Conservation (phyloP, 1,140 invertebrate genomes). For the Drosophila melanica region DNA sequence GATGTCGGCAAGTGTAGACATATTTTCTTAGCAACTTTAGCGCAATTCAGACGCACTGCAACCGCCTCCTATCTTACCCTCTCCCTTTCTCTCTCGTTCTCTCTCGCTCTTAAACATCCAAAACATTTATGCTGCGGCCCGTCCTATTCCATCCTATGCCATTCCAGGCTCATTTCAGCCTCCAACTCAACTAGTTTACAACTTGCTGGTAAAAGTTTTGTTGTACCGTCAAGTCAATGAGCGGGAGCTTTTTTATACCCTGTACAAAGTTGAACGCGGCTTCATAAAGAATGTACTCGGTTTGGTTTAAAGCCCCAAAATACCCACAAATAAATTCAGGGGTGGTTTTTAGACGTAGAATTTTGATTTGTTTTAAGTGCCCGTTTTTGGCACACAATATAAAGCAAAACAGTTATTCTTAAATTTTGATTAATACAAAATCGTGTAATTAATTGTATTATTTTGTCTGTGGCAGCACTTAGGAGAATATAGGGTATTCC, state of each 20-base stretch:
- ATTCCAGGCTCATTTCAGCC: constrained; percentile 3
- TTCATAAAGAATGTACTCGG: too few species aligned
- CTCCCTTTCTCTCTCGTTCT: background rate
- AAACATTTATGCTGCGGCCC: constrained; percentile 31
- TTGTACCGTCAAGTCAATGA: constrained; percentile 74
- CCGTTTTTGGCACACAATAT: too few species aligned
- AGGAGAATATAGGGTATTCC: too few species aligned
- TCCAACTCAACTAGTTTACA: constrained; percentile 47
- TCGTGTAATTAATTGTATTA: too few species aligned
- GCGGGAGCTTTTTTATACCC: constrained; percentile 47
- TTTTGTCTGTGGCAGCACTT: too few species aligned
- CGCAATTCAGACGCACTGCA: background rate
- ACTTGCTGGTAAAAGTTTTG: constrained; percentile 63
- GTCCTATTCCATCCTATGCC: constrained; percentile 8
- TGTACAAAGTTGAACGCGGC: background rate
- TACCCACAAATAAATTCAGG: too few species aligned
- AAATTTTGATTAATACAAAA: too few species aligned
- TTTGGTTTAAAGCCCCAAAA: too few species aligned
- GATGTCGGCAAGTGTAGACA: constrained; percentile 74
- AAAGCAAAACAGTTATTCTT: too few species aligned
- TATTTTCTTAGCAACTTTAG: constrained; percentile 73
- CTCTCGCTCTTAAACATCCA: constrained; percentile 3
- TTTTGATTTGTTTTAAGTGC: too few species aligned
- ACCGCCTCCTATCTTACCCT: background rate
- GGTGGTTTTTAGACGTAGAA: too few species aligned